These are phyloP conservation scores for Silvanus unidentatus DNA, from an alignment of 2,888 invertebrate genomes.

Conservation along the genomic window DNA sequence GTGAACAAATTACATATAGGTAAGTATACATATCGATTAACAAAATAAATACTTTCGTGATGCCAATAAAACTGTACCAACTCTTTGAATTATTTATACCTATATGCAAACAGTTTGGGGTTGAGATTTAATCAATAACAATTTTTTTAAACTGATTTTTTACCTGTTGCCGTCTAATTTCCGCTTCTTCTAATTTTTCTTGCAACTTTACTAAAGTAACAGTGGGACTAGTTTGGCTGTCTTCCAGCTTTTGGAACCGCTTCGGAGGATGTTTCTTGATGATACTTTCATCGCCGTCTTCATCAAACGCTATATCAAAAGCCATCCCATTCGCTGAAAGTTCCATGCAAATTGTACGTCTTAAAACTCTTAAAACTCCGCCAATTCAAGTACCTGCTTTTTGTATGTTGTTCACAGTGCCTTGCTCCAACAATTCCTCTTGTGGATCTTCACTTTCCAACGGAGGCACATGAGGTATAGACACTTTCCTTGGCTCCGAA, in stretches of 20 bases:
- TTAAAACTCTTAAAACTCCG: not conserved
- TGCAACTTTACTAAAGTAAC: constrained; percentile 56
- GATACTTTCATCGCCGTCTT: constrained; percentile 40
- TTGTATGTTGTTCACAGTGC: constrained; percentile 36
- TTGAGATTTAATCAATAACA: too few relatives aligned
- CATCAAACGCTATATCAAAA: constrained; percentile 42
- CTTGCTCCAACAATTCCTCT: constrained; percentile 34
- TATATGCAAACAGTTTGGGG: too few relatives aligned
- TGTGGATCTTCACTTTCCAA: constrained; percentile 37
- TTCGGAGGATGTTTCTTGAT: constrained; percentile 60
- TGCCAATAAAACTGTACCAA: too few relatives aligned
- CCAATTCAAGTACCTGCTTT: constrained; percentile 31
- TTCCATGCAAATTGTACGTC: not conserved
- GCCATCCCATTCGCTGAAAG: constrained; percentile 39
- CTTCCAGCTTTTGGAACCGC: constrained; percentile 61
- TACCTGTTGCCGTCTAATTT: constrained; percentile 58
- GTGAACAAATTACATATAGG: constrained; percentile 9
- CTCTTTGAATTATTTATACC: too few relatives aligned
- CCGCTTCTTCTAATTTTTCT: constrained; percentile 68
- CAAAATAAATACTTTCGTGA: not conserved
- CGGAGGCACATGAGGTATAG: constrained; percentile 33
- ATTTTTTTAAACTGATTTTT: too few relatives aligned
- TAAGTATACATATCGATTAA: not conserved
- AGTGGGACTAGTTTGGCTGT: constrained; percentile 54
- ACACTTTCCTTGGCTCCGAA: constrained; percentile 25